phyloP scores from a whole-genome alignment of 2,888 invertebrate species.

The Scaptomyza parva region DNA sequence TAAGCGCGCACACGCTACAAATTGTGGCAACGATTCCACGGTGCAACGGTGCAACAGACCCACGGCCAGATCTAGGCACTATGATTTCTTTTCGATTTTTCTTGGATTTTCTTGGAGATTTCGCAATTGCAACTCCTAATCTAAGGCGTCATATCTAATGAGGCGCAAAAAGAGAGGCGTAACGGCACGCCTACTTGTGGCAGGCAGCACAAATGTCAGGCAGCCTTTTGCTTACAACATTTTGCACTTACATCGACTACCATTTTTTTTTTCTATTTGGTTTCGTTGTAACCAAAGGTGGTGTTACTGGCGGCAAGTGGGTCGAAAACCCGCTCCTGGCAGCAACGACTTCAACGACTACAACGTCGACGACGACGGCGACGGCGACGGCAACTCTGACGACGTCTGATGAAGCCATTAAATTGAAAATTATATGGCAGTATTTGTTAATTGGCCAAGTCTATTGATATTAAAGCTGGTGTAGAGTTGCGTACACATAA shows the following conservation, averaged over 20 bases:
- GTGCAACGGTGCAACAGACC: slow-evolving; percentile 16
- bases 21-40: slow-evolving; percentile 70
- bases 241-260: slow-evolving; percentile 65
- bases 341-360: slow-evolving; percentile 10
- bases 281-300: slow-evolving; percentile 22
- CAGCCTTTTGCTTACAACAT: slow-evolving; percentile 74
- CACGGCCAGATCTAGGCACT: slow-evolving; percentile 18
- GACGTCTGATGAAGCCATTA: slow-evolving; percentile 74
- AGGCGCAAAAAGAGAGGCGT: slow-evolving; percentile 75
- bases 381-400: background rate
- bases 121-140: slow-evolving; percentile 33
- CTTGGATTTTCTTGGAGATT: slow-evolving; percentile 26
- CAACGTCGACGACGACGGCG: background rate
- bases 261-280: too few relatives aligned
- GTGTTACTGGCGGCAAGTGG: slow-evolving; percentile 40
- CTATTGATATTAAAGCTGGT: slow-evolving; percentile 65
- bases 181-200: slow-evolving; percentile 61
- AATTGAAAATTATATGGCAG: slow-evolving; percentile 69
- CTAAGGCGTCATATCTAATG: slow-evolving; percentile 60
- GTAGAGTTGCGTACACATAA: slow-evolving; percentile 17
- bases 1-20: slow-evolving; percentile 73
- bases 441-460: slow-evolving; percentile 73
- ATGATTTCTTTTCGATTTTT: too few relatives aligned
- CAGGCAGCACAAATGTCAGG: slow-evolving; percentile 60
- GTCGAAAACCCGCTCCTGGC: slow-evolving; percentile 49